phyloP scores from a whole-genome alignment of 1,140 invertebrate genomes.

The Drosophila melanica region DNA sequence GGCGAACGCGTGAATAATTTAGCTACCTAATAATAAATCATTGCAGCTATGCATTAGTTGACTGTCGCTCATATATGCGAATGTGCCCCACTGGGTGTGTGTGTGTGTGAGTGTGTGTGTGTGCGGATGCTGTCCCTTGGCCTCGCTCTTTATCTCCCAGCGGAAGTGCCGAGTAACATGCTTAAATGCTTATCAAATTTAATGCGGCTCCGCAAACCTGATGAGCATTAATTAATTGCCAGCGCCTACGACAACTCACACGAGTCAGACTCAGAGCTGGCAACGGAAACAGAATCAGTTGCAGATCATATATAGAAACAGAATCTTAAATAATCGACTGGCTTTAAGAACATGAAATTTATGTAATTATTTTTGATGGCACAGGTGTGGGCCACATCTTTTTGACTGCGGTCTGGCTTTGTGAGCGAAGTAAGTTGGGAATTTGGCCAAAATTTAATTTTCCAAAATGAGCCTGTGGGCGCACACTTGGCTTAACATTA shows the following conservation, averaged over 20 bases:
- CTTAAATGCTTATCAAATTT: conserved; percentile 83
- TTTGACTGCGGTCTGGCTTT: not conserved
- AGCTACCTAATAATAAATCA: conserved; percentile 82
- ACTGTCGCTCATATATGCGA: conserved; percentile 40
- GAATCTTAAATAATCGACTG: conserved; percentile 16
- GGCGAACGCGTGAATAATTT: conserved; percentile 77
- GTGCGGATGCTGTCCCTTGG: conserved; percentile 12
- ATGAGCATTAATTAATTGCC: conserved; percentile 75
- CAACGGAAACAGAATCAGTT: conserved; percentile 2
- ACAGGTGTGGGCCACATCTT: conserved; percentile 1
- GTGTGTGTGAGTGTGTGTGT: conserved; percentile 8
- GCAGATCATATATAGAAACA: not conserved
- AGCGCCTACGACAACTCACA: conserved; percentile 29
- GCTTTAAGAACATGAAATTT: not conserved
- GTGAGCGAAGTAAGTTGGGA: conserved; percentile 1
- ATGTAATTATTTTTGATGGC: conserved; percentile 17
- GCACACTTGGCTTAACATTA: conserved; percentile 30
- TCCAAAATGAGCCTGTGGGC: conserved; percentile 17
- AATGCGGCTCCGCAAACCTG: conserved; percentile 50
- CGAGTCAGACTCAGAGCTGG: not conserved
- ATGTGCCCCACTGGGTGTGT: not conserved
- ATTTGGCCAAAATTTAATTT: conserved; percentile 35
- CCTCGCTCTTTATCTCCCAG: conserved; percentile 37
- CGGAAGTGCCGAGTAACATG: conserved; percentile 80
- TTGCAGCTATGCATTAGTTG: conserved; percentile 79